These are phyloP conservation scores for Penaeus japonicus DNA, from an alignment of 1,140 invertebrate genomes.

Conservation along the genomic window DNA sequence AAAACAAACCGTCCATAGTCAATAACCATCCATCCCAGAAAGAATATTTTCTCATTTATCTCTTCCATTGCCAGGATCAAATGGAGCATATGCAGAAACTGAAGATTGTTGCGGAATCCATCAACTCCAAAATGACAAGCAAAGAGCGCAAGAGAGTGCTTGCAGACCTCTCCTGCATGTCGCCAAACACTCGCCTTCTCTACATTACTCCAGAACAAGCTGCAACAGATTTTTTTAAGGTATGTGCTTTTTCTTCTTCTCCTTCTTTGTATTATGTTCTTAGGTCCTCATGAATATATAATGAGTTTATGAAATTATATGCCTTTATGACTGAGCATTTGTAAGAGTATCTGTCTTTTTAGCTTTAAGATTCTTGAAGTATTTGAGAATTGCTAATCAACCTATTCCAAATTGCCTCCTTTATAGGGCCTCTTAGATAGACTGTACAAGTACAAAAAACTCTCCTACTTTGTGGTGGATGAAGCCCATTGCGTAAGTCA, in stretches of 20 bases:
- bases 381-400: background rate
- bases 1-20: background rate
- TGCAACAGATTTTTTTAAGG: constrained; percentile 78
- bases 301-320: background rate
- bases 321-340: background rate
- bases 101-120: constrained; percentile 81
- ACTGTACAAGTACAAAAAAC: constrained; percentile 67
- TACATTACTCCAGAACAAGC: constrained; percentile 94
- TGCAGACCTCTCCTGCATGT: constrained; percentile 75
- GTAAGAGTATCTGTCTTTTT: too few relatives aligned
- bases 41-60: background rate
- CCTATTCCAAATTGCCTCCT: background rate
- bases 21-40: background rate
- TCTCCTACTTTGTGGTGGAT: constrained; percentile 80
- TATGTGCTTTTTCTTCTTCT: constrained; percentile 39
- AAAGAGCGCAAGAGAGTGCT: constrained; percentile 79
- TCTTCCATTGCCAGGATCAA: constrained; percentile 65
- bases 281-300: background rate
- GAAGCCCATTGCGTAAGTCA: constrained; percentile 98
- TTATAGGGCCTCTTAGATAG: constrained; percentile 63
- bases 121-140: constrained; percentile 85
- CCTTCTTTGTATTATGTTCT: too few relatives aligned
- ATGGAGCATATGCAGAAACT: constrained; percentile 68
- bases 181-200: constrained; percentile 79
- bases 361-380: background rate